Evolutionary conservation across 2,113 vertebrate species (phyloP).

Genomic region (Mohoua ochrocephala): DNA sequence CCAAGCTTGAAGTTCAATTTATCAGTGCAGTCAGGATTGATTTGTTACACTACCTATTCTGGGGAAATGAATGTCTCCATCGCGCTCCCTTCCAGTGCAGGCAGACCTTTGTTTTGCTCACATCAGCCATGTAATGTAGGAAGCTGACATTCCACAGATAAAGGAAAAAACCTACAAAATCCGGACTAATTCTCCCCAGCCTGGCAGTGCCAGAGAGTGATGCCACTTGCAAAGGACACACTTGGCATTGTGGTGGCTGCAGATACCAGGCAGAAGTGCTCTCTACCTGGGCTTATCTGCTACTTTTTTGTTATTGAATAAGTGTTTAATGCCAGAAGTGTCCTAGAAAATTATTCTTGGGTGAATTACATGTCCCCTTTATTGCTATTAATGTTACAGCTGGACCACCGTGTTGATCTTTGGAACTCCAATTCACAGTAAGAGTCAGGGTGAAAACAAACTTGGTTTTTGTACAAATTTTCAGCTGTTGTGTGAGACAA

Average conservation of each 20-base stretch:
- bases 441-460: not conserved
- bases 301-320: not conserved
- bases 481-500: not conserved
- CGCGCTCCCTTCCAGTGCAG: constrained; percentile 3
- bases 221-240: not conserved
- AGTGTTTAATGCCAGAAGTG: not conserved
- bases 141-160: constrained; percentile 50
- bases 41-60: constrained; percentile 50
- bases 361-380: not conserved
- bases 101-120: constrained; percentile 59
- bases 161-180: constrained; percentile 32
- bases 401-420: not conserved
- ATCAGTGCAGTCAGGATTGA: constrained; percentile 42
- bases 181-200: constrained; percentile 4
- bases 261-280: not conserved
- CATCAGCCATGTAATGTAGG: constrained; percentile 54
- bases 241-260: not conserved
- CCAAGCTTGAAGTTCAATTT: constrained; percentile 53
- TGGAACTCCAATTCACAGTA: not conserved
- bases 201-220: not conserved
- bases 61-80: constrained; percentile 56
- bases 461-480: not conserved
- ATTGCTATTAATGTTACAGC: not conserved
- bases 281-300: not conserved
- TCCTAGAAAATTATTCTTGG: not conserved